These are phyloP conservation scores for Pachypanchax playfairii DNA, from an alignment of 2,113 vertebrate genomes.

Conservation along the genomic window DNA sequence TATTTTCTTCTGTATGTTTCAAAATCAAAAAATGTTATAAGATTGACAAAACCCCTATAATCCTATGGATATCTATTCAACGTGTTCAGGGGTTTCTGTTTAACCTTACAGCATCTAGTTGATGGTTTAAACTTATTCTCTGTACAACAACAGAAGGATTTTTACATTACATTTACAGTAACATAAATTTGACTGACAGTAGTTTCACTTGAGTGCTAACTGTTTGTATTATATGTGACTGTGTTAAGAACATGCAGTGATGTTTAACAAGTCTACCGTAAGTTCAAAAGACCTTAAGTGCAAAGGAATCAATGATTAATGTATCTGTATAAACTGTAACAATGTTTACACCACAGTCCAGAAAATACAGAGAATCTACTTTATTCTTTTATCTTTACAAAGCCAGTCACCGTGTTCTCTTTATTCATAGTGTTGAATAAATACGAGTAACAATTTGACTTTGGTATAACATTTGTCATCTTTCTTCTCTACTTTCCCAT, in stretches of 20 bases:
- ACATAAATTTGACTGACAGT: background rate
- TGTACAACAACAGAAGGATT: background rate
- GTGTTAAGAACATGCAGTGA: background rate
- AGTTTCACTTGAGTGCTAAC: background rate
- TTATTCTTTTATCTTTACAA: background rate
- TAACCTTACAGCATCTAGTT: too few species aligned
- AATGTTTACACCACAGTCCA: background rate
- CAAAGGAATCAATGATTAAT: background rate
- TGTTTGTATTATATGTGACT: background rate
- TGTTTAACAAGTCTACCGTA: background rate
- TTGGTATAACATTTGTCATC: conserved; percentile 23
- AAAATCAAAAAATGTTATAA: too few species aligned
- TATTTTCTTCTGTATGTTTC: too few species aligned
- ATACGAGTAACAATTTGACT: conserved; percentile 18
- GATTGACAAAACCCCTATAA: too few species aligned
- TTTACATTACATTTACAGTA: background rate
- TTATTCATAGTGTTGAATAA: background rate
- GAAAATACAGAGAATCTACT: background rate
- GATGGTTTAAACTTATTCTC: too few species aligned
- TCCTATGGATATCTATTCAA: too few species aligned
- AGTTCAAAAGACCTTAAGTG: background rate
- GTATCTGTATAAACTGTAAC: background rate
- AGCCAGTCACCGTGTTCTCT: background rate
- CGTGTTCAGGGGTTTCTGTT: too few species aligned
- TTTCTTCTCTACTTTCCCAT: conserved; percentile 30